These are phyloP conservation scores for Pipistrellus kuhlii DNA, from an alignment of 2,797 vertebrate species.

Conservation along the genomic window DNA sequence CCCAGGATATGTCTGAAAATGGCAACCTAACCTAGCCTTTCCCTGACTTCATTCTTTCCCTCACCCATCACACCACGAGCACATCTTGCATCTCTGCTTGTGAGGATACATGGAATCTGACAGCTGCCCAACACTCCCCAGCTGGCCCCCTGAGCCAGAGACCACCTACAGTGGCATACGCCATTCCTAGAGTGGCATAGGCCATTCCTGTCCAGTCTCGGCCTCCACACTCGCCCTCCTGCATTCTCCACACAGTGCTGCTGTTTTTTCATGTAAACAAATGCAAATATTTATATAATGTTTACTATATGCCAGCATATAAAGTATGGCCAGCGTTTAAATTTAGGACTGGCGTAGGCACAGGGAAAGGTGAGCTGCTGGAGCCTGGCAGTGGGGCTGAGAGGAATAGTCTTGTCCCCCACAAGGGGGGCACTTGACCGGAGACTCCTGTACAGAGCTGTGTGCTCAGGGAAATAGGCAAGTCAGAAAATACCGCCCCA, in stretches of 20 bases:
- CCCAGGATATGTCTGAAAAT: background rate
- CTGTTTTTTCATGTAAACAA: conserved; percentile 14
- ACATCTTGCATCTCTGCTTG: background rate
- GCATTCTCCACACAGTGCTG: background rate
- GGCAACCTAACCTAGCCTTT: background rate
- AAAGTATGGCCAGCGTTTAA: too few relatives aligned
- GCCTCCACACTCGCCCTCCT: background rate
- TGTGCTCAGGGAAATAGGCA: background rate
- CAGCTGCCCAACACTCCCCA: background rate
- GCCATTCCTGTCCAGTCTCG: background rate
- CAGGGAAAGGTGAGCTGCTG: background rate
- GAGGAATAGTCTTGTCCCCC: background rate
- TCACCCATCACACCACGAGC: background rate
- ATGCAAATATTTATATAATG: background rate
- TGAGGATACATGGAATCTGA: background rate
- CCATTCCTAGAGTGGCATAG: background rate
- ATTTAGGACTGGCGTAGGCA: background rate
- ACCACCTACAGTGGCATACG: background rate
- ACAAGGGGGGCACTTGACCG: background rate
- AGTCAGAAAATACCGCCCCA: background rate
- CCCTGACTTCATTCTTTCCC: background rate
- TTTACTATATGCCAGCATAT: background rate
- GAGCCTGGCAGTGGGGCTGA: background rate
- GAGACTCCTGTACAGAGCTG: background rate
- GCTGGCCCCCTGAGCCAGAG: background rate